Conservation (phyloP, 2,113 vertebrate species). For the Bufo bufo region DNA sequence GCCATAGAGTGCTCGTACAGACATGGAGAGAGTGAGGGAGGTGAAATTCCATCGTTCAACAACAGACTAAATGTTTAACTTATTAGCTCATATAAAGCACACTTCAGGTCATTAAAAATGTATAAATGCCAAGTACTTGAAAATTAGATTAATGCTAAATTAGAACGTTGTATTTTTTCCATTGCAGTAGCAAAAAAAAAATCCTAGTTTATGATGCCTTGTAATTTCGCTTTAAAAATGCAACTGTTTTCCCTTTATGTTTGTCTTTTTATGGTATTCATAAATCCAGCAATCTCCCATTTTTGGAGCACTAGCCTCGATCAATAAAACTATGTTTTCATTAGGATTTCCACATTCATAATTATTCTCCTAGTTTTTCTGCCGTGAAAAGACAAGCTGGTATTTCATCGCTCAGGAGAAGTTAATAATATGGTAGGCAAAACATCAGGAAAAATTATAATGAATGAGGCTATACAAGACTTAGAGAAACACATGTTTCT, state of each 20-base stretch:
- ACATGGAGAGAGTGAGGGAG: conserved; percentile 22
- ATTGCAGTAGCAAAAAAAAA: conserved; percentile 62
- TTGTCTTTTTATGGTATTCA: conserved; percentile 72
- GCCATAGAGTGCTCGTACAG: neutral
- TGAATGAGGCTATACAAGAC: conserved; percentile 84
- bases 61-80: conserved; percentile 69
- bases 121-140: conserved; percentile 64
- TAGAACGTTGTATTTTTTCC: conserved; percentile 67
- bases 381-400: conserved; percentile 77
- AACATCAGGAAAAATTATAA: conserved; percentile 85
- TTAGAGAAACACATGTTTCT: conserved; percentile 75
- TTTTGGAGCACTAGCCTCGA: conserved; percentile 74
- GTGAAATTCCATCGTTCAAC: conserved; percentile 65
- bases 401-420: conserved; percentile 81
- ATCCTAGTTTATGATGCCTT: conserved; percentile 68
- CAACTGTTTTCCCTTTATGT: conserved; percentile 72
- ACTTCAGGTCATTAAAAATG: conserved; percentile 71
- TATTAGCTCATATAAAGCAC: conserved; percentile 69
- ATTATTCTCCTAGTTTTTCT: conserved; percentile 79
- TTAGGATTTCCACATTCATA: conserved; percentile 82
- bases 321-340: conserved; percentile 80
- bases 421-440: conserved; percentile 85
- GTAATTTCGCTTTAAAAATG: conserved; percentile 69
- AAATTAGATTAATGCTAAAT: conserved; percentile 68
- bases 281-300: conserved; percentile 75